Evolutionary conservation across 2,113 vertebrate genomes (phyloP).

Genomic region (Percina caprodes): DNA sequence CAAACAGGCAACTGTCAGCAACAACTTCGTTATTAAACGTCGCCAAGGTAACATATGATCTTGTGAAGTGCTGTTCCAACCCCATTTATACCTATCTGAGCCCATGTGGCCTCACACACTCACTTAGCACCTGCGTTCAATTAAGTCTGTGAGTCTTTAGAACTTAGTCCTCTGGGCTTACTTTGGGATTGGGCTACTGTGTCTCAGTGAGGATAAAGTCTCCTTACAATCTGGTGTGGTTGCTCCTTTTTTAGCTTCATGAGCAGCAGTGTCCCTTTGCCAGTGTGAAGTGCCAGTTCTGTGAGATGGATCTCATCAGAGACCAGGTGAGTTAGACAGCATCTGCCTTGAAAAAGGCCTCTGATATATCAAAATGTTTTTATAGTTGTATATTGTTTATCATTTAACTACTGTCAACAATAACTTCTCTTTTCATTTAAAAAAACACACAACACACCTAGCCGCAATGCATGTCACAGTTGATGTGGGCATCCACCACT

Average conservation of each 20-base stretch:
- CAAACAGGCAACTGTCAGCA: too few relatives aligned
- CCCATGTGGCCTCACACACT: too few relatives aligned
- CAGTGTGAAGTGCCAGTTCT: conserved; percentile 92
- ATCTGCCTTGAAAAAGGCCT: background rate
- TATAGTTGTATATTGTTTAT: background rate
- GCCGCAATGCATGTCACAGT: background rate
- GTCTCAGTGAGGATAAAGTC: background rate
- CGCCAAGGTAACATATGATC: too few relatives aligned
- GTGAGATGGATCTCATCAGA: conserved; percentile 91
- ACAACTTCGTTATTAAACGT: too few relatives aligned
- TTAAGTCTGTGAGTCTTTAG: too few relatives aligned
- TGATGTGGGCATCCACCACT: background rate
- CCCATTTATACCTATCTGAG: too few relatives aligned
- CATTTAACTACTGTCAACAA: background rate
- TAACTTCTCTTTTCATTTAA: conserved; percentile 30
- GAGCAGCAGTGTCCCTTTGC: conserved; percentile 93
- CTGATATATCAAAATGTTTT: background rate
- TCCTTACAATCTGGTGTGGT: conserved; percentile 30
- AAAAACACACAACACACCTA: background rate
- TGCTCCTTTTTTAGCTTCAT: conserved; percentile 85
- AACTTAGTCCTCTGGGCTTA: too few relatives aligned
- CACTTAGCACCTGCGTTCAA: too few relatives aligned
- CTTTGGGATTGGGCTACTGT: too few relatives aligned
- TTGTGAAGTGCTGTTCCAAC: too few relatives aligned
- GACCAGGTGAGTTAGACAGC: conserved; percentile 88